Percentiles rank a stretch among this genome's conserved stretches.
phyloP scores from a whole-genome alignment of 1,140 invertebrate genomes.

The Drosophila parvula region DNA sequence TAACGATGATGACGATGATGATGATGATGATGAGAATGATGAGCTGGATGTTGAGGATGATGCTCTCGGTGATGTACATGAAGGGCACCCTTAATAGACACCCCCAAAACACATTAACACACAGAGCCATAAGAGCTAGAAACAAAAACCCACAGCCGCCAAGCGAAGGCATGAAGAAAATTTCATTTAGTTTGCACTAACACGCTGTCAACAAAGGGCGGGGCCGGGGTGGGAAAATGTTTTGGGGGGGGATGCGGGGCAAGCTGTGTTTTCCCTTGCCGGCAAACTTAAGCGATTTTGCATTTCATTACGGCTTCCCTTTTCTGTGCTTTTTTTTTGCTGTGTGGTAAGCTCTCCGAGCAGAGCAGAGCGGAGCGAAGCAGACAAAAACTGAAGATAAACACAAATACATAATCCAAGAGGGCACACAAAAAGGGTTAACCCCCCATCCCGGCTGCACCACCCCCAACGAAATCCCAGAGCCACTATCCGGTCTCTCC shows the following conservation, averaged over 20 bases:
- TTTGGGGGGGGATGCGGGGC: conserved; percentile 3
- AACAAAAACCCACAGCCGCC: conserved; percentile 68
- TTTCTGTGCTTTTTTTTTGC: conserved; percentile 19
- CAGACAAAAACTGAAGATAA: conserved; percentile 68
- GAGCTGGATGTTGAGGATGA: conserved; percentile 44
- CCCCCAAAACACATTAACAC: conserved; percentile 52
- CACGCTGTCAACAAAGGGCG: conserved; percentile 72
- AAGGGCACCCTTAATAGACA: conserved; percentile 76
- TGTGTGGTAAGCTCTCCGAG: conserved; percentile 21
- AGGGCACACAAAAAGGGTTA: conserved; percentile 68
- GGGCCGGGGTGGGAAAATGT: not conserved
- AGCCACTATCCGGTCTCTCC: conserved; percentile 46
- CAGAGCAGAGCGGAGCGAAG: conserved; percentile 14
- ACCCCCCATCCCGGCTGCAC: conserved; percentile 7
- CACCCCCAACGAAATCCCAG: conserved; percentile 15
- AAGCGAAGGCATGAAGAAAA: conserved; percentile 70
- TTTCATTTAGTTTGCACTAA: conserved; percentile 81
- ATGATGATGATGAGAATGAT: conserved; percentile 35
- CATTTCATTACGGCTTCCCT: conserved; percentile 76
- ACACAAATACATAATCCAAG: conserved; percentile 81
- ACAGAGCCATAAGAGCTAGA: conserved; percentile 44
- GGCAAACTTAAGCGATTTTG: conserved; percentile 79
- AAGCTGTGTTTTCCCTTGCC: conserved; percentile 47
- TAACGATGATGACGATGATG: conserved; percentile 41
- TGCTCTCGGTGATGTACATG: conserved; percentile 36